Evolutionary conservation across 1,140 invertebrate species (phyloP), one percentile per base, ranked within the genome.

Genomic region (Diachasma alloeum): DNA sequence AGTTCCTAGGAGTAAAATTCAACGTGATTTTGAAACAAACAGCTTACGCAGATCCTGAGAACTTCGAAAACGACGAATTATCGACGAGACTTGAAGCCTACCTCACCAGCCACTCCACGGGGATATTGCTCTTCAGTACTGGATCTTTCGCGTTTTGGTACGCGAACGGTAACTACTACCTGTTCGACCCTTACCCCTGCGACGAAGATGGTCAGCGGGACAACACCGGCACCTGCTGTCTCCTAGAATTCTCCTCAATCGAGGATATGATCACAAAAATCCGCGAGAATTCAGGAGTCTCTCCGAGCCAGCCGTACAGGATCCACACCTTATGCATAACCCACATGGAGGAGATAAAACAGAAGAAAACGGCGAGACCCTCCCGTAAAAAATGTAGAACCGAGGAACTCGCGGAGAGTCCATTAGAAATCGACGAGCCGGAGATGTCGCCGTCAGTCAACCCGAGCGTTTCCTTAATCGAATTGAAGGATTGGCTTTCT

Each of bases 181-280:
- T 89, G 0, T 90, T 89, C 59, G 86, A 89, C 80, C 81, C 87
- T 15, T 89, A 89, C 48, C n/a, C 79, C 6, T 90, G 88, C 39
- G 85, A 90, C 42, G 72, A 85, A 13, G 73, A 76, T 4, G 89
- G 87, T 0, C 53, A 42, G 9, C 74, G 75, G 0, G 76, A 5
- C 10, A 68, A 79, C 0, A 53, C 67, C 3, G 88, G 87, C 1
- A 67, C 19, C 0, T 83, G 81, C 15, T 86, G 86, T 22, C 70
- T 90, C 0, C 83, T 89, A 66, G 37, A 80, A 39, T 85, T 87
- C 24, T 77, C 72, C 13, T 68, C 82, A 10, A 48, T 81, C 2
- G 53, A 75, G 0, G 42, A 76, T 0, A 81, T 89, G 76, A 42
- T 88, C 0, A 56, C 77, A 0, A 82, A 77, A 68, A 83, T 90